These are phyloP conservation scores for Athetis lepigone DNA, from an alignment of 2,888 invertebrate genomes.

Conservation along the genomic window DNA sequence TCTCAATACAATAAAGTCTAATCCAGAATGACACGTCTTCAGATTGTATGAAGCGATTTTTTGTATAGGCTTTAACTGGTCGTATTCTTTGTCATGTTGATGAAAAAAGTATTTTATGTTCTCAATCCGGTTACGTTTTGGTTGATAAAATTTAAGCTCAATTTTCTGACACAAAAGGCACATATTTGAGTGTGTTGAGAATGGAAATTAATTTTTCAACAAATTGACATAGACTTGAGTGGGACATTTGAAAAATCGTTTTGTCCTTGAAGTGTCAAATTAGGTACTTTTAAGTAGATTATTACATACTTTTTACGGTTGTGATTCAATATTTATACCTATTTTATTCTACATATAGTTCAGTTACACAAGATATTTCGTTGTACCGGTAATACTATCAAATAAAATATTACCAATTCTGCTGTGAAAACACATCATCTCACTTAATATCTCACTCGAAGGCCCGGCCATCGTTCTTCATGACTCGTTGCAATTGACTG, in stretches of 20 bases:
- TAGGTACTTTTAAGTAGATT: conserved; percentile 14
- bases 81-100: conserved; percentile 56
- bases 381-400: no score
- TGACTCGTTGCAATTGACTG: no score
- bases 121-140: conserved; percentile 30
- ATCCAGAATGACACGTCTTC: conserved; percentile 6
- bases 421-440: no score
- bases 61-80: conserved; percentile 51
- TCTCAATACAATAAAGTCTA: not conserved
- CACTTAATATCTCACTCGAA: no score
- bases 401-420: no score
- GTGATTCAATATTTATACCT: not conserved
- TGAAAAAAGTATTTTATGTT: conserved; percentile 58
- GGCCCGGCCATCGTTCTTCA: no score
- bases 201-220: conserved; percentile 33
- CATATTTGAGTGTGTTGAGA: conserved; percentile 6
- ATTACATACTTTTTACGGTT: conserved; percentile 13
- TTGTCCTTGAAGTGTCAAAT: conserved; percentile 21
- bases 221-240: conserved; percentile 36
- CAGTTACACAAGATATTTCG: no score
- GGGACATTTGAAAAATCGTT: conserved; percentile 37
- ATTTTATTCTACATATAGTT: conserved; percentile 1
- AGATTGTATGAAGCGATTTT: conserved; percentile 42
- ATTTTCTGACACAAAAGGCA: conserved; percentile 1
- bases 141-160: conserved; percentile 23